These are phyloP conservation scores for Malacosoma neustria DNA, from an alignment of 2,888 invertebrate genomes.

Conservation along the genomic window DNA sequence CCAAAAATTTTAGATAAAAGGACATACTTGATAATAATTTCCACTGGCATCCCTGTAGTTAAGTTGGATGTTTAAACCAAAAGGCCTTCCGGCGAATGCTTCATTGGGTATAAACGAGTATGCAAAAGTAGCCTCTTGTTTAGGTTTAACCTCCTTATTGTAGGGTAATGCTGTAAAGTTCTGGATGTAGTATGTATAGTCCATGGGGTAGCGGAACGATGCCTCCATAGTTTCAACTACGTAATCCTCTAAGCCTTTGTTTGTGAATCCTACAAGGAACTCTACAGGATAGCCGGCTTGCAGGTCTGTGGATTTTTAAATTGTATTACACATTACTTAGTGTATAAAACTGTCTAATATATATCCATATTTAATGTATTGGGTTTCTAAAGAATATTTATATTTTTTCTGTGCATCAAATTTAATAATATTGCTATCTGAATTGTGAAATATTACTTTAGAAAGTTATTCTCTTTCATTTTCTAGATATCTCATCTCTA, in stretches of 20 bases:
- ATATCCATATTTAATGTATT: too few relatives aligned
- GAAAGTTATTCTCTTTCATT: too few relatives aligned
- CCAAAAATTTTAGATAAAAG: too few relatives aligned
- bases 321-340: too few relatives aligned
- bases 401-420: too few relatives aligned
- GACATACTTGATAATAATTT: slow-evolving; percentile 74
- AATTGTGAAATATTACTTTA: too few relatives aligned
- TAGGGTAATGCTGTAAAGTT: slow-evolving; percentile 96
- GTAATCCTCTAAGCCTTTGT: slow-evolving; percentile 94
- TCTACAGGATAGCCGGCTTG: slow-evolving; percentile 95
- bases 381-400: too few relatives aligned
- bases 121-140: slow-evolving; percentile 94
- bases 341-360: too few relatives aligned
- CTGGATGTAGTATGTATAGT: slow-evolving; percentile 98
- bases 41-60: slow-evolving; percentile 88
- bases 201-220: slow-evolving; percentile 99
- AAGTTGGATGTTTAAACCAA: slow-evolving; percentile 94
- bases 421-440: too few relatives aligned
- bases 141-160: slow-evolving; percentile 90
- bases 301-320: slow-evolving; percentile 83
- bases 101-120: slow-evolving; percentile 97
- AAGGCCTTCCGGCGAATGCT: slow-evolving; percentile 96
- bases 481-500: not conserved
- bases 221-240: slow-evolving; percentile 95
- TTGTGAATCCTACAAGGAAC: slow-evolving; percentile 96